Evolutionary conservation across 2,888 invertebrate species (phyloP), one percentile per base, ranked within the genome.

Genomic region (Cynaeus angustus): DNA sequence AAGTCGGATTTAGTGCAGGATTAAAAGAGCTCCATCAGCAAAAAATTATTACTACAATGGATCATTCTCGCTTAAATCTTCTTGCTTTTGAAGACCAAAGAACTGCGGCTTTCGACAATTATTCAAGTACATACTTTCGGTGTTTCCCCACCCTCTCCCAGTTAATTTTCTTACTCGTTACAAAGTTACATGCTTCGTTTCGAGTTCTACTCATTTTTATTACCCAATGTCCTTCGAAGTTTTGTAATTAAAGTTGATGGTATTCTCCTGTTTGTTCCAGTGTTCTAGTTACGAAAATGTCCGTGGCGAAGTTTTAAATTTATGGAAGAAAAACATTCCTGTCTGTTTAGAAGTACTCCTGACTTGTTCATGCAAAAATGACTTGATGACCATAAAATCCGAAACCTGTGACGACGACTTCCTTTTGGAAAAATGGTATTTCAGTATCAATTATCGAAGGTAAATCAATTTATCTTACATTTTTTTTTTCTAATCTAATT

Each of bases 401-500:
- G 85, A 85, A 69, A 84, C 86, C 55, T 82, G 87, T 48, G 86
- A 88, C 33, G 75, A 79, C 62, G 81, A 78, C 28, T 85, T 94
- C 75, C 88, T 94, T 62, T 86, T 96, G 74, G 96, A 96, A 84
- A 89, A 94, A 76, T 96, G 96, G 96, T 92, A 91, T 72, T 90
- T 95, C 83, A 88, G 89, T 75, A 87, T 92, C 68, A 86, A 88
- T 41, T 85, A 87, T 71, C 88, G 88, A 84, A 88, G 88, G 90
- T 90, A 81, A 46, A 26, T 28, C 28, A 50, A 30, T 38, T 41
- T 59, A 33, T n/a, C n/a, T n/a, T n/a, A n/a, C n/a, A n/a, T n/a
- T n/a, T n/a, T n/a, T 6, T 33, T 9, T 33, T 33, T 4, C 6
- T 33, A 2, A n/a, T 33, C 33, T 2, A 4, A 4, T n/a, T 70